phyloP scores from a whole-genome alignment of 2,888 invertebrate species.

The Xanthorhoe designata region DNA sequence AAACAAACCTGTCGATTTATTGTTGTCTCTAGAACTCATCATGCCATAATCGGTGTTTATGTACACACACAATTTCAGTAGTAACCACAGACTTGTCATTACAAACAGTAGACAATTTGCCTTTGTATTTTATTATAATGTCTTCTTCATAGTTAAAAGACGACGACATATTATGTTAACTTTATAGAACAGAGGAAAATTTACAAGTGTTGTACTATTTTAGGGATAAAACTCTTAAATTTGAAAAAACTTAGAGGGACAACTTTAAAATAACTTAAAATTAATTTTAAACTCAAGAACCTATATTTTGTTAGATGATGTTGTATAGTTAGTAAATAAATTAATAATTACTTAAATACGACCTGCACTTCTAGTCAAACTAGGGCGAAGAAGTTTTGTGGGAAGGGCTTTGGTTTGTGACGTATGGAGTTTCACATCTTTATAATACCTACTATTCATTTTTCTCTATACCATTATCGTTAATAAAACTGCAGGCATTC shows the following conservation, averaged over 20 bases:
- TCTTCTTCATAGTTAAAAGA: constrained; percentile 15
- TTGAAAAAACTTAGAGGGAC: too few species aligned
- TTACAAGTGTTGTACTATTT: too few species aligned
- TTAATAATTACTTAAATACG: too few species aligned
- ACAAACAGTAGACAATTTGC: constrained; percentile 18
- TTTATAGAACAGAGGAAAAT: constrained; percentile 10
- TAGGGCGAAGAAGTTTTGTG: neutral
- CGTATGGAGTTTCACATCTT: constrained; percentile 7
- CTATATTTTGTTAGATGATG: too few species aligned
- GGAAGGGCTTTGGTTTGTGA: neutral
- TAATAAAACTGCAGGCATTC: constrained; percentile 2
- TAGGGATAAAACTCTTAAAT: too few species aligned
- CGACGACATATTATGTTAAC: constrained; percentile 12
- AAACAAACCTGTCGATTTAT: constrained; percentile 4
- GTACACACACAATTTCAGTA: constrained; percentile 13
- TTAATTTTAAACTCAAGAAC: too few species aligned
- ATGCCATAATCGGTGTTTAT: constrained; percentile 7
- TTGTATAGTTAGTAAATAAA: too few species aligned
- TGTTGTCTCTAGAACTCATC: neutral
- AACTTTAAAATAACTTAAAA: too few species aligned
- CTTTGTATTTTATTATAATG: constrained; percentile 29
- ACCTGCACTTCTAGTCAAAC: too few species aligned
- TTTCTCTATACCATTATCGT: neutral
- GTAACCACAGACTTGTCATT: constrained; percentile 5
- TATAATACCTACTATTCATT: neutral